A percentile compares a stretch with the other conserved stretches of the same genome.
phyloP scores from a whole-genome alignment of 2,888 invertebrate species.

The Onthophagus sagittarius region DNA sequence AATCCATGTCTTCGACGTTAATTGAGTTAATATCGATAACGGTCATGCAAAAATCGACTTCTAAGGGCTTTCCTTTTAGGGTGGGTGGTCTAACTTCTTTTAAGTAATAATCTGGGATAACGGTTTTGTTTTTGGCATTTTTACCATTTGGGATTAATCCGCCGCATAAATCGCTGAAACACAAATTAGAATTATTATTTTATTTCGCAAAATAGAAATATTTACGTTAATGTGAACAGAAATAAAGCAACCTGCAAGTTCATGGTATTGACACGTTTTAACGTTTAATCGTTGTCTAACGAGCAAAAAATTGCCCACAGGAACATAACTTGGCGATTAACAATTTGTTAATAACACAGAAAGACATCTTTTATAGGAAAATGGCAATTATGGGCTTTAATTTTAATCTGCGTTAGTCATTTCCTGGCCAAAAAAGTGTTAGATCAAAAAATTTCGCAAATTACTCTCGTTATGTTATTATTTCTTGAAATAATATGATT shows the following conservation, averaged over 20 bases:
- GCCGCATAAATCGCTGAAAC: background rate
- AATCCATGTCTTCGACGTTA: constrained; percentile 86
- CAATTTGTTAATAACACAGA: background rate
- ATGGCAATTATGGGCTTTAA: background rate
- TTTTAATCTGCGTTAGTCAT: background rate
- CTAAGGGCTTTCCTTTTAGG: constrained; percentile 65
- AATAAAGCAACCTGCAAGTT: background rate
- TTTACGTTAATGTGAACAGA: background rate
- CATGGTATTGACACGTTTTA: background rate
- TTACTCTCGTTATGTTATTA: too few relatives aligned
- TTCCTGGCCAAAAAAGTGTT: background rate
- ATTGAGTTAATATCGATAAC: constrained; percentile 85
- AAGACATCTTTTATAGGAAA: background rate
- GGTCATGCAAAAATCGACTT: constrained; percentile 76
- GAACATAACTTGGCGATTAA: background rate
- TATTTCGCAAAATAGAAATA: background rate
- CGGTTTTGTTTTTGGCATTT: constrained; percentile 52
- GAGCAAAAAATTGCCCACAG: background rate
- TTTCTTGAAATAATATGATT: too few relatives aligned
- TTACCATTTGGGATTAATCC: constrained; percentile 17
- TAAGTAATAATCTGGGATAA: constrained; percentile 69
- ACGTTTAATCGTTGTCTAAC: background rate
- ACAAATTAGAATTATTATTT: too few relatives aligned
- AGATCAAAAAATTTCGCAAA: too few relatives aligned
- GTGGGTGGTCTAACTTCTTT: constrained; percentile 80